Conservation (phyloP, 2,113 vertebrate species). For the Progne subis region DNA sequence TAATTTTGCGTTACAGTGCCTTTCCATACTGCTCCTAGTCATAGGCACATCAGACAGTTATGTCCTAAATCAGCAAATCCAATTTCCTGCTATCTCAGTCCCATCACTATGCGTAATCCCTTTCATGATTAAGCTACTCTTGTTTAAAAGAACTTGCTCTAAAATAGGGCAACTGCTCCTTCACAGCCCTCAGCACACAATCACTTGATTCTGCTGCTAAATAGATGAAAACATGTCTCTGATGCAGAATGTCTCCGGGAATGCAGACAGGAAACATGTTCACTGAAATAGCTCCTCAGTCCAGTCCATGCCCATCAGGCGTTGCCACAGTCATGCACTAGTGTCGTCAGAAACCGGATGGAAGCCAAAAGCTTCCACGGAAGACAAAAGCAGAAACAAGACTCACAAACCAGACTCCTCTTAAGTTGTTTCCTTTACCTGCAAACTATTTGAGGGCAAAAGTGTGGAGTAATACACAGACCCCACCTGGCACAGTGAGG, state of each 20-base stretch:
- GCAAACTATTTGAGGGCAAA: background rate
- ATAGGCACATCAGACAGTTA: background rate
- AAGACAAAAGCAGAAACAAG: background rate
- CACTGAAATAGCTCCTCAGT: background rate
- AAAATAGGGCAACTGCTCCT: conserved; percentile 3
- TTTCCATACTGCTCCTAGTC: background rate
- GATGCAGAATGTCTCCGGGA: background rate
- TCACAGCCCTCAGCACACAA: conserved; percentile 9
- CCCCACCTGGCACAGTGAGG: background rate
- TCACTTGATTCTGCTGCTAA: conserved; percentile 35
- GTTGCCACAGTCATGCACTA: background rate
- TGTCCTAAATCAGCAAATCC: conserved; percentile 45
- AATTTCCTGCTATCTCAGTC: conserved; percentile 37
- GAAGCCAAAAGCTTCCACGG: background rate
- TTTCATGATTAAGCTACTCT: conserved; percentile 42
- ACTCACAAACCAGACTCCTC: background rate
- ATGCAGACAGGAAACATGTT: conserved; percentile 42
- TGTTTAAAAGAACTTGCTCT: conserved; percentile 31
- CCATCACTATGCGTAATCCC: background rate
- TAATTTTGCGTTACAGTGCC: conserved; percentile 3
- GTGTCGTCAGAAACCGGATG: background rate
- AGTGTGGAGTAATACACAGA: accelerated
- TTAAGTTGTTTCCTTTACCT: background rate
- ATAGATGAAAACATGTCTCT: conserved; percentile 11
- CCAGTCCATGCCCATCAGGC: background rate